Evolutionary conservation across 2,113 vertebrate genomes (phyloP).

Genomic region (Toxotes chatareus): DNA sequence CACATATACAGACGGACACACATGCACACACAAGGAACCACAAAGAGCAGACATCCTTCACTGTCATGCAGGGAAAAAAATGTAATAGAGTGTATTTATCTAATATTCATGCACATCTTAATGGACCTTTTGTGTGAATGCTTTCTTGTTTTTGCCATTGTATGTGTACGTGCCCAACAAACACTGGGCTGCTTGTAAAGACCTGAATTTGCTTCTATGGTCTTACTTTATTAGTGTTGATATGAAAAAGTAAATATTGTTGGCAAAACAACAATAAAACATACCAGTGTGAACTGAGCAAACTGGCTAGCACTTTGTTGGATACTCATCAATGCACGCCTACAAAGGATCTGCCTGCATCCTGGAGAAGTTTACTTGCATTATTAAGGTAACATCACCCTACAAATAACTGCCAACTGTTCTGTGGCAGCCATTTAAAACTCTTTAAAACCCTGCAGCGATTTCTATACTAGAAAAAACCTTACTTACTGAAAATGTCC

Average conservation of each 20-base stretch:
- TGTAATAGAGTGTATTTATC: conserved; percentile 68
- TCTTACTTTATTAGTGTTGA: not conserved
- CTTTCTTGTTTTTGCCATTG: conserved; percentile 47
- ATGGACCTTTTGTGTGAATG: conserved; percentile 69
- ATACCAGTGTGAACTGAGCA: not conserved
- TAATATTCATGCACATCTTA: conserved; percentile 74
- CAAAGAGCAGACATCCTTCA: conserved; percentile 36
- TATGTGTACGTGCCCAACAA: conserved; percentile 25
- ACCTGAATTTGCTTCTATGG: not conserved
- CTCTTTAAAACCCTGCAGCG: not conserved
- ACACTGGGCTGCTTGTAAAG: conserved; percentile 14
- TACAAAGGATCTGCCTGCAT: conserved; percentile 1
- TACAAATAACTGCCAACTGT: not conserved
- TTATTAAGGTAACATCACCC: not conserved
- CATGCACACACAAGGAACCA: conserved; percentile 33
- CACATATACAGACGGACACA: not conserved
- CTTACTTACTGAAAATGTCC: not conserved
- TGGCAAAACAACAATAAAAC: not conserved
- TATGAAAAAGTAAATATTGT: conserved; percentile 27
- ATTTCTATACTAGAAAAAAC: not conserved
- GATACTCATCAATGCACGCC: not conserved
- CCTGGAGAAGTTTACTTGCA: not conserved
- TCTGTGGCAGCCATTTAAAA: not conserved
- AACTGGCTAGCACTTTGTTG: not conserved
- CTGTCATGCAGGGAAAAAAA: conserved; percentile 33